These are phyloP conservation scores for Myotis daubentonii DNA, from an alignment of 2,797 vertebrate species.

Conservation along the genomic window DNA sequence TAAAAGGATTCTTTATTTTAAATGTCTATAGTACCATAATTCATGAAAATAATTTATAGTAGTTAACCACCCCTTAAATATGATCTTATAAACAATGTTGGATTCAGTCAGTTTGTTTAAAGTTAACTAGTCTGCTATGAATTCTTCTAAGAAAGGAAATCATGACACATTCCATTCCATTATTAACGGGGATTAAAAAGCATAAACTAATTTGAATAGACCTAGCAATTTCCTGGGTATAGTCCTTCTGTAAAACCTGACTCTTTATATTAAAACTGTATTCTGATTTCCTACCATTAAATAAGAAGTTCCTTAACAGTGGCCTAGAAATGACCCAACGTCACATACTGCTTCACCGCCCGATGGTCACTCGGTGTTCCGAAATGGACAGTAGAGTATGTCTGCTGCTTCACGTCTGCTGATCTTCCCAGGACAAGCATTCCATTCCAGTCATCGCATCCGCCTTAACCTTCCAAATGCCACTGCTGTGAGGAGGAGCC, in stretches of 20 bases:
- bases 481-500: slow-evolving; percentile 92
- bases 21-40: slow-evolving; percentile 73
- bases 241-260: slow-evolving; percentile 7
- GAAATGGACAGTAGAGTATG: accelerated
- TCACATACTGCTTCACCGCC: neutral
- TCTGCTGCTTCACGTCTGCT: neutral
- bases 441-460: neutral
- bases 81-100: slow-evolving; percentile 25
- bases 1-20: slow-evolving; percentile 83
- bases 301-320: neutral
- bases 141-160: slow-evolving; percentile 69
- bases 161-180: slow-evolving; percentile 69
- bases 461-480: slow-evolving; percentile 90
- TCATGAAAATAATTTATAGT: slow-evolving; percentile 85
- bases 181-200: slow-evolving; percentile 70
- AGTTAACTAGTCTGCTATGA: slow-evolving; percentile 68
- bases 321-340: neutral
- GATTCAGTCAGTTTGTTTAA: slow-evolving; percentile 33
- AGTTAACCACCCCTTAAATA: slow-evolving; percentile 77
- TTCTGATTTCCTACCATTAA: slow-evolving; percentile 23
- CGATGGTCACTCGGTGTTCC: neutral
- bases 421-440: accelerated
- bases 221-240: neutral
- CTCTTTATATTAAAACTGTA: slow-evolving; percentile 64
- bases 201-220: slow-evolving; percentile 52